A percentile compares a stretch with the other conserved stretches of the same genome.
Conservation (phyloP, 2,888 invertebrate species). For the Coleophora flavipennella region DNA sequence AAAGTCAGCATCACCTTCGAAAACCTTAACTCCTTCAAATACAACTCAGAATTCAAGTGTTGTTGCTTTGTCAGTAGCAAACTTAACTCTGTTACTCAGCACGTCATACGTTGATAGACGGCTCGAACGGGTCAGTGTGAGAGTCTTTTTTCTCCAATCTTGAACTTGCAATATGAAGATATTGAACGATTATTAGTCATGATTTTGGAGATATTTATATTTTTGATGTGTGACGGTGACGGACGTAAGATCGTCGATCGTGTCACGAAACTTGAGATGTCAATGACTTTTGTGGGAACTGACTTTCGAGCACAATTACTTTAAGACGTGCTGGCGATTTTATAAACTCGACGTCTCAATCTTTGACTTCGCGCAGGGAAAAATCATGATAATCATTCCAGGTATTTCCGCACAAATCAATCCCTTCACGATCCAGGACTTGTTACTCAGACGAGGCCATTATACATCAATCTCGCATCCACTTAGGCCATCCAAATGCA, state of each 20-base stretch:
- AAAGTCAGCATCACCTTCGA: constrained; percentile 18
- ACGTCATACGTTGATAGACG: constrained; percentile 69
- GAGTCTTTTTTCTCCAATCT: constrained; percentile 48
- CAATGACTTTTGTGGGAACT: constrained; percentile 4
- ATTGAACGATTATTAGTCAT: constrained; percentile 64
- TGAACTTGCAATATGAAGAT: constrained; percentile 61
- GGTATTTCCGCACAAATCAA: not conserved
- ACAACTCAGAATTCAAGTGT: not conserved
- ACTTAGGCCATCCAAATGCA: constrained; percentile 40
- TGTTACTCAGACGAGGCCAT: constrained; percentile 20
- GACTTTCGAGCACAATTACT: no score
- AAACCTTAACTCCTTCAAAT: constrained; percentile 18
- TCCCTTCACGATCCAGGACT: no score
- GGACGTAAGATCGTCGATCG: constrained; percentile 30
- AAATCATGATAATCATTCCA: not conserved
- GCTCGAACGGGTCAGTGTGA: constrained; percentile 48
- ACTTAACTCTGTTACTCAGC: constrained; percentile 22
- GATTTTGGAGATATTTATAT: constrained; percentile 35
- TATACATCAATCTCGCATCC: constrained; percentile 58
- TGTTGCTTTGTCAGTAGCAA: not conserved
- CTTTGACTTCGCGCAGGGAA: not conserved
- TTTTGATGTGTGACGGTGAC: constrained; percentile 5
- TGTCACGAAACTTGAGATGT: constrained; percentile 28
- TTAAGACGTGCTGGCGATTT: no score
- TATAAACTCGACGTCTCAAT: no score